A percentile compares a stretch with the other conserved stretches of the same genome.
phyloP scores from a whole-genome alignment of 1,140 invertebrate species.

The Neotoxoptera formosana region DNA sequence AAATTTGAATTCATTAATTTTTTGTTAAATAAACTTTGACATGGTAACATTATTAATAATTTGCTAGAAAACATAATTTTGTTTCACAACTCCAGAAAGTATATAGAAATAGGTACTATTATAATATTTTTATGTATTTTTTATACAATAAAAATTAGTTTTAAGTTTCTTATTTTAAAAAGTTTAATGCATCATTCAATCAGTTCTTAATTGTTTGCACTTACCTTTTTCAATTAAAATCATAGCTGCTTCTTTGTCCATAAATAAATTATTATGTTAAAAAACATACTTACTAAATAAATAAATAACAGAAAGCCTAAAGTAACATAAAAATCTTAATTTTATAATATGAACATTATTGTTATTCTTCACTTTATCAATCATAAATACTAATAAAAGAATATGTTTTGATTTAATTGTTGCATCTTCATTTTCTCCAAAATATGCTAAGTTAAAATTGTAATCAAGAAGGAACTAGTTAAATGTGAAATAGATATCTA shows the following conservation, averaged over 20 bases:
- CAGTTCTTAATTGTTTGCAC: background rate
- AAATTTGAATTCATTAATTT: too few species aligned
- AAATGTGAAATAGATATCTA: background rate
- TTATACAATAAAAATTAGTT: background rate
- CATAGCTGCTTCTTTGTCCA: background rate
- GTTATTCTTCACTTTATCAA: background rate
- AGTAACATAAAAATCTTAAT: background rate
- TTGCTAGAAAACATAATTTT: too few species aligned
- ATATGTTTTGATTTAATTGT: background rate
- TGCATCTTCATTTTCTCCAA: background rate
- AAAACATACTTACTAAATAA: background rate
- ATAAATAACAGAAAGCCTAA: background rate
- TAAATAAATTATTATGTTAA: background rate
- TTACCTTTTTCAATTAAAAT: background rate
- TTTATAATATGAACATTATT: background rate
- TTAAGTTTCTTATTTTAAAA: background rate
- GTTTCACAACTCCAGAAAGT: too few species aligned
- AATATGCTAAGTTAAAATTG: background rate
- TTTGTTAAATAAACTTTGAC: too few species aligned
- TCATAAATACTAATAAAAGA: background rate
- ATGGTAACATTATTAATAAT: too few species aligned
- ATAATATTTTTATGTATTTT: background rate
- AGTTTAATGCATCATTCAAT: background rate
- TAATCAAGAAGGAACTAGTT: background rate
- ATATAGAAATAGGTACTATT: too few species aligned